Conservation (phyloP, 2,888 invertebrate genomes). For the Metellina segmentata region DNA sequence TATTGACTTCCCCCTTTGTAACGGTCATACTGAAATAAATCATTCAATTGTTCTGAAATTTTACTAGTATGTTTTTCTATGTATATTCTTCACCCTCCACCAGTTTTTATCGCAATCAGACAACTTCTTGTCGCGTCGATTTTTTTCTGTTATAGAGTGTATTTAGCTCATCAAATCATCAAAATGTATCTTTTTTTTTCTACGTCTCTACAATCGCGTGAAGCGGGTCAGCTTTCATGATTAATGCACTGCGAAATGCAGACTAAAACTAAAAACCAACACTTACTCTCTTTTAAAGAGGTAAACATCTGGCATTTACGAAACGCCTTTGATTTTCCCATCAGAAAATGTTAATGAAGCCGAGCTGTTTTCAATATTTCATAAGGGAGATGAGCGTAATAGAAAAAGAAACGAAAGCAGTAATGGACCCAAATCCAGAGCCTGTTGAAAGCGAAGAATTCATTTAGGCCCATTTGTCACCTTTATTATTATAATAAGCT, state of each 20-base stretch:
- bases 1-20: too few species aligned
- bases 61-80: too few species aligned
- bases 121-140: too few species aligned
- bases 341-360: not conserved
- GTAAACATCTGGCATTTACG: not conserved
- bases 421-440: not conserved
- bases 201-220: not conserved
- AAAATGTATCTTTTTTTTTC: too few species aligned
- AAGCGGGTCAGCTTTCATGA: not conserved
- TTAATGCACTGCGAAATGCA: not conserved
- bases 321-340: not conserved
- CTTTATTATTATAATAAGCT: conserved; percentile 16
- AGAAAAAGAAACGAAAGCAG: not conserved
- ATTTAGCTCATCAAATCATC: too few species aligned
- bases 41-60: too few species aligned
- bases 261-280: not conserved
- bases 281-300: not conserved
- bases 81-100: too few species aligned
- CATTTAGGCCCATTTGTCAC: not conserved
- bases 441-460: not conserved
- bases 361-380: not conserved
- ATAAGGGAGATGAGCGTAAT: not conserved
- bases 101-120: too few species aligned
- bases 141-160: too few species aligned
- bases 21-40: too few species aligned